phyloP scores from a whole-genome alignment of 2,888 invertebrate species.

The Agriopis aurantiaria region DNA sequence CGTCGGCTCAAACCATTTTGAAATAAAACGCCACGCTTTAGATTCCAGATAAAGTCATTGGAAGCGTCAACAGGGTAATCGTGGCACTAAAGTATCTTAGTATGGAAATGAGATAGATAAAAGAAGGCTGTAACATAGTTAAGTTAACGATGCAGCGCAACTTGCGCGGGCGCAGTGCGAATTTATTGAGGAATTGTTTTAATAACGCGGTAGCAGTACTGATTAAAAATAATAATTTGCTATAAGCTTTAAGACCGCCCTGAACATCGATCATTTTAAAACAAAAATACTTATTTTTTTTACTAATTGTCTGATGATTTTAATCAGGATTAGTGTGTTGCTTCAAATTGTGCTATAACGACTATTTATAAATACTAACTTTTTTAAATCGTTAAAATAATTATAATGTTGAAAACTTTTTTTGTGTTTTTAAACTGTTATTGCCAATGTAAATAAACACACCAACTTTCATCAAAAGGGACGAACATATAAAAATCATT shows the following conservation, averaged over 20 bases:
- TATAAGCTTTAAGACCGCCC: not conserved
- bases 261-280: too few relatives aligned
- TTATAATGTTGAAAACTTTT: too few relatives aligned
- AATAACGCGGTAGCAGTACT: constrained; percentile 38
- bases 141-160: constrained; percentile 59
- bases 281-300: too few relatives aligned
- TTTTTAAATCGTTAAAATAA: too few relatives aligned
- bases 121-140: constrained; percentile 71
- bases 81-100: constrained; percentile 65
- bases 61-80: constrained; percentile 66
- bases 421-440: too few relatives aligned
- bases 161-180: constrained; percentile 50
- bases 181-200: constrained; percentile 48
- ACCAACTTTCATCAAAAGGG: too few relatives aligned
- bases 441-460: too few relatives aligned
- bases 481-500: too few relatives aligned
- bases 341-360: too few relatives aligned
- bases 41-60: constrained; percentile 70
- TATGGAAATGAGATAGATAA: constrained; percentile 75
- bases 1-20: constrained; percentile 39
- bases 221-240: not conserved
- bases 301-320: too few relatives aligned
- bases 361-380: too few relatives aligned
- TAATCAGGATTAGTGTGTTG: too few relatives aligned
- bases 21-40: constrained; percentile 59